These are phyloP conservation scores for Gopherus flavomarginatus DNA, from an alignment of 2,113 vertebrate species.

Conservation along the genomic window DNA sequence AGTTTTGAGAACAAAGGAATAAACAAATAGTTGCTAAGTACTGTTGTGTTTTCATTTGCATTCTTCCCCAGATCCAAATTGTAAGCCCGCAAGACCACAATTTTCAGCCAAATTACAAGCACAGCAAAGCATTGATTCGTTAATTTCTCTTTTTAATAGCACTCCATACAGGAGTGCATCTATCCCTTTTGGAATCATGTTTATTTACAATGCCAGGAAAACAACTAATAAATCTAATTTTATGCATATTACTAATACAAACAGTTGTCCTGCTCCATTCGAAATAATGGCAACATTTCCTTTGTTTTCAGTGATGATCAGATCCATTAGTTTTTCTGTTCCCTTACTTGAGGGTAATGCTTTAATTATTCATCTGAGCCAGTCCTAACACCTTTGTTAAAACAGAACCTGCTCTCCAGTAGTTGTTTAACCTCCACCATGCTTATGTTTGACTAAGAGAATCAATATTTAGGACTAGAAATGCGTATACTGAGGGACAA, in stretches of 20 bases:
- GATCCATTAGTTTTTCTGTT: not conserved
- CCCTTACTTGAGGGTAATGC: conserved; percentile 5
- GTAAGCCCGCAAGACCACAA: conserved; percentile 7
- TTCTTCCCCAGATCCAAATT: conserved; percentile 8
- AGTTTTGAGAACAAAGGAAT: conserved; percentile 36
- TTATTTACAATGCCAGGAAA: conserved; percentile 40
- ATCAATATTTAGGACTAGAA: not conserved
- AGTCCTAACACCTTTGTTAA: conserved; percentile 44
- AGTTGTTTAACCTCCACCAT: not conserved
- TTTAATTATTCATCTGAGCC: conserved; percentile 40
- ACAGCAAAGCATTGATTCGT: conserved; percentile 8
- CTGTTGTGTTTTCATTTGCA: conserved; percentile 11
- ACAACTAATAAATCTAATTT: conserved; percentile 18
- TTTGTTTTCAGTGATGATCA: not conserved
- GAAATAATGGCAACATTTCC: not conserved
- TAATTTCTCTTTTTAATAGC: conserved; percentile 17
- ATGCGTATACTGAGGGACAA: not conserved
- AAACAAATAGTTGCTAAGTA: conserved; percentile 20
- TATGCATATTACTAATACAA: conserved; percentile 11
- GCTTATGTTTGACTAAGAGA: conserved; percentile 33
- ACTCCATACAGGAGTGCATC: not conserved
- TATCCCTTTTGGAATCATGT: conserved; percentile 18
- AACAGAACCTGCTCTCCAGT: not conserved
- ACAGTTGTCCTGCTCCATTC: not conserved
- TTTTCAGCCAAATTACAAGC: conserved; percentile 40